Conservation (phyloP, 30 jellyfish, hydroid and myxozoan genomes). For the Turritopsis dohrnii region DNA sequence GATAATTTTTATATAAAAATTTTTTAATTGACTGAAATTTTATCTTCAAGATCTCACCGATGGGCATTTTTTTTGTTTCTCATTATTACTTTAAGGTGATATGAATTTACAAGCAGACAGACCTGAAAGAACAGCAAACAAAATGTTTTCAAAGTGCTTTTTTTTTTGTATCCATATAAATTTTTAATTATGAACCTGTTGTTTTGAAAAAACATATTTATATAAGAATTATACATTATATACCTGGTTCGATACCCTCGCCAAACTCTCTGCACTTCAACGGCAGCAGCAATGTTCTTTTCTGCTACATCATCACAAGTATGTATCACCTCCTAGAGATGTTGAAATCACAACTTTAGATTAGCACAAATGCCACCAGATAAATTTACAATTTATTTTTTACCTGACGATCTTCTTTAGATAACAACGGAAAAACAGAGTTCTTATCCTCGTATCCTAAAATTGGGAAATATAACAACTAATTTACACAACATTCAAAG, state of each 20-base stretch:
- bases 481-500: background rate
- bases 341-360: background rate
- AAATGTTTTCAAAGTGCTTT: no score
- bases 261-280: slow-evolving; percentile 10
- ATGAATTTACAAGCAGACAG: no score
- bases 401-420: background rate
- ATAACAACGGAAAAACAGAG: background rate
- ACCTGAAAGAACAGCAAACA: no score
- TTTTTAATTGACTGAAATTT: no score
- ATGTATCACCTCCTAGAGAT: slow-evolving; percentile 11
- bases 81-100: no score
- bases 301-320: background rate
- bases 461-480: background rate
- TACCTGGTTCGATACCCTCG: slow-evolving; percentile 22
- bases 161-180: no score
- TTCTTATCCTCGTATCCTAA: background rate
- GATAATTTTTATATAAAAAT: no score
- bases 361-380: background rate
- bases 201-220: background rate
- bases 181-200: no score
- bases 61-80: no score
- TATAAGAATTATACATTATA: background rate
- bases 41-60: no score
- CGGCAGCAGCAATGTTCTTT: slow-evolving; percentile 15
- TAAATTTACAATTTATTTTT: no score